phyloP scores from a whole-genome alignment of 2,797 vertebrate genomes.

The Bryconaethiops microstoma region DNA sequence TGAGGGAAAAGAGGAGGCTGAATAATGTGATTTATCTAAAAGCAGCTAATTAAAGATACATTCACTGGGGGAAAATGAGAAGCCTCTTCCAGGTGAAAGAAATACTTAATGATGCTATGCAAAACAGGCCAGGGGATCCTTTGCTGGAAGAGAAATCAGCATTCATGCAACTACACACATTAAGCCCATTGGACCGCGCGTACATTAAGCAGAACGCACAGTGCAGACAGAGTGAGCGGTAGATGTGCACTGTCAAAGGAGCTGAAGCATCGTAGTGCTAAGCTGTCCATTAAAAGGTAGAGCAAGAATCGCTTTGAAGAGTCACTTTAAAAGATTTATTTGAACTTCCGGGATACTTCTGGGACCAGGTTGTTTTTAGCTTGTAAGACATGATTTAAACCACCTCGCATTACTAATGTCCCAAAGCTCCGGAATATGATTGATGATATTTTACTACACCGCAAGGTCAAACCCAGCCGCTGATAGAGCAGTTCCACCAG shows the following conservation, averaged over 20 bases:
- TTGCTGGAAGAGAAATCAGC: slow-evolving; percentile 12
- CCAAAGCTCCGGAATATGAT: slow-evolving; percentile 37
- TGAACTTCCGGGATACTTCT: slow-evolving; percentile 23
- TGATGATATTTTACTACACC: slow-evolving; percentile 39
- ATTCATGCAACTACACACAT: slow-evolving; percentile 33
- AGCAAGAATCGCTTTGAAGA: slow-evolving; percentile 1
- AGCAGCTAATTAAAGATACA: slow-evolving; percentile 76
- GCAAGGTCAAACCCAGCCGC: slow-evolving; percentile 35
- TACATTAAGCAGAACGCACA: background rate
- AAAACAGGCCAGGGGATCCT: slow-evolving; percentile 34
- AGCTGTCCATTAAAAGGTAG: background rate
- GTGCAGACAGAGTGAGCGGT: background rate
- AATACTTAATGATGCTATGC: slow-evolving; percentile 43
- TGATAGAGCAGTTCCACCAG: slow-evolving; percentile 14
- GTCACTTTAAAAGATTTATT: slow-evolving; percentile 6
- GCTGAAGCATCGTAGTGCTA: background rate
- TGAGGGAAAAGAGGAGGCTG: slow-evolving; percentile 67
- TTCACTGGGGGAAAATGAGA: slow-evolving; percentile 64
- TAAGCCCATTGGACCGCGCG: background rate
- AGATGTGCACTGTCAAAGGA: slow-evolving; percentile 10
- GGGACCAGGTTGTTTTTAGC: slow-evolving; percentile 44
- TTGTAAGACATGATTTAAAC: slow-evolving; percentile 47
- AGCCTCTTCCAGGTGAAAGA: slow-evolving; percentile 64
- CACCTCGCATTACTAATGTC: slow-evolving; percentile 23
- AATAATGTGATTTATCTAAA: slow-evolving; percentile 75